Evolutionary conservation across 2,888 invertebrate genomes (phyloP), one percentile per base, ranked within the genome.

Genomic region (Melinopterus prodromus): DNA sequence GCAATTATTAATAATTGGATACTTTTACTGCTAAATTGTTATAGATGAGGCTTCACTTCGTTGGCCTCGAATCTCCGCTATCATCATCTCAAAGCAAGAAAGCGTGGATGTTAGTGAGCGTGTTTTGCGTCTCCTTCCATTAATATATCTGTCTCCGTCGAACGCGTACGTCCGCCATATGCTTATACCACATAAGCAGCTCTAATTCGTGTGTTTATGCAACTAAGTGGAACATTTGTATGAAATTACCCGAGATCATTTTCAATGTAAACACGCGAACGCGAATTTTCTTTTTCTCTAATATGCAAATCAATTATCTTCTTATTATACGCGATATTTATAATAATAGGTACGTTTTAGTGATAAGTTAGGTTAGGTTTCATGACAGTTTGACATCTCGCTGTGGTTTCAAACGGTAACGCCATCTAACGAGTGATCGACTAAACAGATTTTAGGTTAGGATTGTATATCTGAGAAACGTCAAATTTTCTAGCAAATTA

Each of bases 131-230:
- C 53, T 53, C 53, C 9, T 53, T 53, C 26, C 3, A 53, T 53
- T 4, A 3, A 7, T 53, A 9, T 12, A 12, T 53, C 53, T 12
- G 53, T 53, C 53, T 53, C 53, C 53, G 80, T 81, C 82, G 80
- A 80, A 82, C 81, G 78, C 78, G 80, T 77, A 82, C 81, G 84
- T 83, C 82, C 83, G 84, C 83, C 83, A 53, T 9, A 53, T 6
- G 7, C 12, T 9, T 7, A 53, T 53, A 53, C 53, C 9, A 83
- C 84, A 84, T 84, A 84, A 84, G 83, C 82, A 83, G n/a, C 83
- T 84, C 84, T 84, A 84, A 85, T 84, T 83, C 82, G 82, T 83
- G 82, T 84, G 85, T 87, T 87, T 87, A 87, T 86, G 86, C 87
- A 86, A 87, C 86, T 87, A 80, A 80, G 69, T 80, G 71, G 79